Conservation (phyloP, 2,113 vertebrate genomes). For the Psittacus erithacus region DNA sequence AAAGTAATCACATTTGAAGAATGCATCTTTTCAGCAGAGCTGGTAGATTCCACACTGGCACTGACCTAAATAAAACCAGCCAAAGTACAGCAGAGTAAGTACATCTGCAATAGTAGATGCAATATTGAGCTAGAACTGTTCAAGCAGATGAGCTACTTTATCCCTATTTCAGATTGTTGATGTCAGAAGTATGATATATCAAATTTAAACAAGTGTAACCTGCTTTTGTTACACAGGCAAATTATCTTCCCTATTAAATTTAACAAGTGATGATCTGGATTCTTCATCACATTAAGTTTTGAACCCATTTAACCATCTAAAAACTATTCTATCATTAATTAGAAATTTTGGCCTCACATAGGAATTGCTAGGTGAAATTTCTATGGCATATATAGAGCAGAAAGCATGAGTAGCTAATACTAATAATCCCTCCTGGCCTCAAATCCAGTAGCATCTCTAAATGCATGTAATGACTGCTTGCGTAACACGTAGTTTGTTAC, state of each 20-base stretch:
- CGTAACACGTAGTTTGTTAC: not conserved
- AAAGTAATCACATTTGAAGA: not conserved
- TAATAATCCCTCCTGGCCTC: not conserved
- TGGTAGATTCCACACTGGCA: not conserved
- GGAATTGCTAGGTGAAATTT: not conserved
- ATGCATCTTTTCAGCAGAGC: not conserved
- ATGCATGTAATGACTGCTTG: rapidly evolving
- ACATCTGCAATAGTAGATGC: not conserved
- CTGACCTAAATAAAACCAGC: not conserved
- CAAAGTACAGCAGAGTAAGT: not conserved
- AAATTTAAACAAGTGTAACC: not conserved
- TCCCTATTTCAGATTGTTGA: not conserved
- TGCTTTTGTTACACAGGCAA: not conserved
- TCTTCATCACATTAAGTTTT: not conserved
- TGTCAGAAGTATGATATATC: not conserved
- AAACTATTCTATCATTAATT: not conserved
- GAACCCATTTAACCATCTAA: not conserved
- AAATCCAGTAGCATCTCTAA: not conserved
- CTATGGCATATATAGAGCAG: not conserved
- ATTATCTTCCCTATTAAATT: not conserved
- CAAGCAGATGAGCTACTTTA: not conserved
- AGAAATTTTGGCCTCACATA: not conserved
- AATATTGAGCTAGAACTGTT: not conserved
- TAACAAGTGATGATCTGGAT: not conserved
- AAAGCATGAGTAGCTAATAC: not conserved